Evolutionary conservation across 2,888 invertebrate genomes (phyloP).

Genomic region (Trissonchulus latispiculum): DNA sequence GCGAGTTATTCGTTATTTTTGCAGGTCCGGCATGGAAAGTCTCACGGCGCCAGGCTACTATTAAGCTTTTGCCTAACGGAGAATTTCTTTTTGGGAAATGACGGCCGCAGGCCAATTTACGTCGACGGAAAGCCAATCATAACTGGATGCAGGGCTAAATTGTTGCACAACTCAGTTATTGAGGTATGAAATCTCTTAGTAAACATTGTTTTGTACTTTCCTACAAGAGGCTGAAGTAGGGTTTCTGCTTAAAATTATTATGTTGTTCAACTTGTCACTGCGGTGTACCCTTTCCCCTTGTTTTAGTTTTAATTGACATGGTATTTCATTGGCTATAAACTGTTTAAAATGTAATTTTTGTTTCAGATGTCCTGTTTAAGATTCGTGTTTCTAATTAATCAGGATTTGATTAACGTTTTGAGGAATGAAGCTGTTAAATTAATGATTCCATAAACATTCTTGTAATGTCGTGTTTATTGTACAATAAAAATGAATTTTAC

Average conservation of each 20-base stretch:
- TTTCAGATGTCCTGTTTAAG: slow-evolving; percentile 21
- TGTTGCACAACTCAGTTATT: slow-evolving; percentile 84
- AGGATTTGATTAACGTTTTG: slow-evolving; percentile 20
- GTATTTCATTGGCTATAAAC: too few relatives aligned
- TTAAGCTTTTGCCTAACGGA: slow-evolving; percentile 75
- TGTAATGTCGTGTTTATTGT: neutral
- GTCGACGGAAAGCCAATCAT: slow-evolving; percentile 83
- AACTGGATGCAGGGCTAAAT: slow-evolving; percentile 72
- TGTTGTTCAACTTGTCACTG: too few relatives aligned
- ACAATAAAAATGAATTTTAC: neutral
- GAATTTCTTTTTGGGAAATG: slow-evolving; percentile 89
- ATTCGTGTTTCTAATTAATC: slow-evolving; percentile 21
- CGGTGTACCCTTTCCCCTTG: too few relatives aligned
- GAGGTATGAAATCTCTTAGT: slow-evolving; percentile 49
- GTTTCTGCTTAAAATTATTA: too few relatives aligned
- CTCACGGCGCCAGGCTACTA: slow-evolving; percentile 56
- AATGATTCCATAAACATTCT: neutral
- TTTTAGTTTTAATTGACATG: too few relatives aligned
- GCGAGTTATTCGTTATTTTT: neutral
- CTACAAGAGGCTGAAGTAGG: too few relatives aligned
- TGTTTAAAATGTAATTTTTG: neutral
- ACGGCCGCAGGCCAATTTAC: slow-evolving; percentile 84
- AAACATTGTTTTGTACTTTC: too few relatives aligned
- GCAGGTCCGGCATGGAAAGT: slow-evolving; percentile 68
- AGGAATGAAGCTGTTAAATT: slow-evolving; percentile 19